These are phyloP conservation scores for Zoanthus solanderi DNA, from an alignment of 92 coral and sea anemone genomes.

Conservation along the genomic window DNA sequence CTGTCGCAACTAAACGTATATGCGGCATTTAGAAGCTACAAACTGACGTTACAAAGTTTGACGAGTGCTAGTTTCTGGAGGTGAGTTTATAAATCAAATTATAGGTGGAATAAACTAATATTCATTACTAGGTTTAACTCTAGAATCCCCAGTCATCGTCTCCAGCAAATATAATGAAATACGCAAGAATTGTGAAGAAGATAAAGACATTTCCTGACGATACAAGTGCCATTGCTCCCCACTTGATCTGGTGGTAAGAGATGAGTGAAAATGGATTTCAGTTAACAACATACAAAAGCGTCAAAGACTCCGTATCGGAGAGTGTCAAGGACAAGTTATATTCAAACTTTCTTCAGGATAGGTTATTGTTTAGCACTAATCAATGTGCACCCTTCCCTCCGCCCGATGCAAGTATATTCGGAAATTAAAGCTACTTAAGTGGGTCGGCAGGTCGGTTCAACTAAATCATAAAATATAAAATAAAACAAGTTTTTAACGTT, in stretches of 20 bases:
- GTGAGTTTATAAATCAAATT: not conserved
- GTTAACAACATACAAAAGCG: not conserved
- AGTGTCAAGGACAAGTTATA: no score
- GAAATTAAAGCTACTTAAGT: no score
- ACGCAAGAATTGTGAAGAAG: conserved; percentile 87
- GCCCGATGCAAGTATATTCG: no score
- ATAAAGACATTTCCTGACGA: conserved; percentile 92
- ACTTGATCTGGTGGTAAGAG: conserved; percentile 72
- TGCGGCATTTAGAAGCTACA: not conserved
- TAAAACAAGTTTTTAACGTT: no score
- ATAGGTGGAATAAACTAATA: not conserved
- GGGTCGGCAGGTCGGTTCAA: no score
- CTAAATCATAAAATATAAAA: no score
- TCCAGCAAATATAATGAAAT: conserved; percentile 82
- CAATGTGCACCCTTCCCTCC: no score
- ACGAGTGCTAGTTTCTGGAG: not conserved
- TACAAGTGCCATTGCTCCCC: conserved; percentile 92
- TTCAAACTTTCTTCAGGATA: no score
- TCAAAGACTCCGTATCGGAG: no score
- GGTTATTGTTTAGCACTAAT: no score
- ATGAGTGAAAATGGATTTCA: not conserved
- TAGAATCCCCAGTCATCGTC: conserved; percentile 98
- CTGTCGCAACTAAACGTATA: no score
- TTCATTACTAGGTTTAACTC: not conserved
- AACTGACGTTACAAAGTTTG: not conserved